Evolutionary conservation across 2,888 invertebrate genomes (phyloP), one percentile per base, ranked within the genome.

Genomic region (Prosapia bicincta): DNA sequence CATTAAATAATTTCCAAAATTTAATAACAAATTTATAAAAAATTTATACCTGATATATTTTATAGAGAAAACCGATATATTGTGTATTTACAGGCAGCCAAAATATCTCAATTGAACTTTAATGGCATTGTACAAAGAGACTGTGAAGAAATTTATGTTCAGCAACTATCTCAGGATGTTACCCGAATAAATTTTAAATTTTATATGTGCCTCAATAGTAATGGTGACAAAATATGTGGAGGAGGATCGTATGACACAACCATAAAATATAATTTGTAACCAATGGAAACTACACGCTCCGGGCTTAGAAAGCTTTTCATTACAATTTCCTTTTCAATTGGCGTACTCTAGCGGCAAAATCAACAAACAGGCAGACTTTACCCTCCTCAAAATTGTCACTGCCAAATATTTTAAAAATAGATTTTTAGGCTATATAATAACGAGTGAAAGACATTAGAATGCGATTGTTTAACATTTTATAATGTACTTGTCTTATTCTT

Each of bases 61-160:
- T n/a, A n/a, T n/a, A n/a, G n/a, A n/a, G n/a, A n/a, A n/a, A n/a
- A 13, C 13, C 10, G 13, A 38, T 38, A n/a, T 66, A 25, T 15
- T 26, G n/a, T 25, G 25, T 2, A 69, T 69, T 69, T 26, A 69
- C 69, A 69, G 69, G 23, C 69, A 69, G 69, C 69, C 69, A 30
- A 23, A 69, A 23, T 6, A 26, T 13, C 15, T 67, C 13, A 69
- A 1, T 20, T 54, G 54, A 69, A 13, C 28, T n/a, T 26, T 6
- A 30, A 69, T 30, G 69, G 69, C 69, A 69, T 69, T 69, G 69
- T 69, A 69, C 69, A 69, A 69, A 26, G 26, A 68, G 67, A 68
- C 67, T 68, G 67, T 20, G 26, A 68, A 25, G 67, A 26, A 68
- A 68, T 26, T 68, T 26, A 26, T 26, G 67, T 68, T 68, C 67